Evolutionary conservation across 2,113 vertebrate species (phyloP), one percentile per base, ranked within the genome.

Genomic region (Upupa epops): DNA sequence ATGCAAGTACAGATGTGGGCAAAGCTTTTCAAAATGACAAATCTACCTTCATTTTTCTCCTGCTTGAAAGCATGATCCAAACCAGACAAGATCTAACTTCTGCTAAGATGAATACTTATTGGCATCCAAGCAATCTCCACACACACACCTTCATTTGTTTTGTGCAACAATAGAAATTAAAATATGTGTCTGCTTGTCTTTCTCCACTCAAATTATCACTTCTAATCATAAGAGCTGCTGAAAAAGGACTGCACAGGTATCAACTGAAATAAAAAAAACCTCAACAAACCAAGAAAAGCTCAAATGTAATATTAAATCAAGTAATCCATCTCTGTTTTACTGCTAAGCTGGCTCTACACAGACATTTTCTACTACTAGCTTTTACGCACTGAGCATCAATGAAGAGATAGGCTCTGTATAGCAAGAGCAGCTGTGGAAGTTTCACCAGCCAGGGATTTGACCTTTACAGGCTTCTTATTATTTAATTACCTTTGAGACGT

Each of bases 391-490:
- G 8, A 69, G 36, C 55, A 49, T 70, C 89, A 85, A 34, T 42
- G 77, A 84, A 89, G 61, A 88, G 46, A 87, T 29, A 78, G 5
- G 49, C 22, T 34, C 24, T 24, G 29, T 24, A 81, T 2, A 52
- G 31, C 72, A 92, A 81, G 8, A 70, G 66, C 29, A 79, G 81
- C 45, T 14, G 1, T 28, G n/a, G 48, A 92, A 92, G 17, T 46
- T 89, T 88, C 80, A 72, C 83, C 59, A 85, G 86, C 51, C 81
- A 89, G 90, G 29, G 29, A 84, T 87, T 71, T 93, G 92, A 93
- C 93, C 90, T 95, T 95, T 92, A 80, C 13, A 80, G 59, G 42
- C 55, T 90, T 72, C 63, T 81, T 90, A 90, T 93, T 96, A 89
- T 87, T 95, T 93, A 76, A 87, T 93, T 93, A 68, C 60, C 86